Conservation (phyloP, 2,797 vertebrate genomes). For the Nannoperca australis region DNA sequence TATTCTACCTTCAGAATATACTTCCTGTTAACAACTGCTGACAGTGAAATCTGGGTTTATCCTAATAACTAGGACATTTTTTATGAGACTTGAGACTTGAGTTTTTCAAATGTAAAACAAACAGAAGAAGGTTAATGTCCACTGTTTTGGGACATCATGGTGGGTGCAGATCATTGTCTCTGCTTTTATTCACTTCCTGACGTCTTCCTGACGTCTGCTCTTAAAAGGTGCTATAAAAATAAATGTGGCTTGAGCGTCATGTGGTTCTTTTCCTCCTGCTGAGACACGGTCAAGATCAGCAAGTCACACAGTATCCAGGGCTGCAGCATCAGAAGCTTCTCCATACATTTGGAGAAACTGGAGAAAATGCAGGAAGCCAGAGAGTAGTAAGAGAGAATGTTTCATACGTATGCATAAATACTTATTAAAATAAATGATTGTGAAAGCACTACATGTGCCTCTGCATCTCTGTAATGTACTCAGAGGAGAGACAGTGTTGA, state of each 20-base stretch:
- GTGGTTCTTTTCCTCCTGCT: neutral
- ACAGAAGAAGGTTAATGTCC: neutral
- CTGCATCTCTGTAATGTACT: neutral
- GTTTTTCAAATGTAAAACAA: neutral
- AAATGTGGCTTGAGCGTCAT: neutral
- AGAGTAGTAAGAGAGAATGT: neutral
- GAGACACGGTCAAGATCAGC: neutral
- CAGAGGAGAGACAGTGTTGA: slow-evolving; percentile 10
- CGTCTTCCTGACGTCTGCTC: slow-evolving; percentile 6
- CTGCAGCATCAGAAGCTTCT: neutral
- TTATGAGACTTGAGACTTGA: neutral
- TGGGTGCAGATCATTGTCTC: neutral
- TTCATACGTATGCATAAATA: neutral
- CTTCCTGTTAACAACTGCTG: neutral
- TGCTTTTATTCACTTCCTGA: slow-evolving; percentile 10
- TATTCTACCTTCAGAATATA: neutral
- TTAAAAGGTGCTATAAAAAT: slow-evolving; percentile 17
- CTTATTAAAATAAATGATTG: neutral
- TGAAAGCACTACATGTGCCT: neutral
- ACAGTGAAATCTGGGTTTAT: neutral
- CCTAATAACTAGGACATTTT: neutral
- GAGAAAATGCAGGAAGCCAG: neutral
- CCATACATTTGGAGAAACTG: neutral
- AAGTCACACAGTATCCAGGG: neutral
- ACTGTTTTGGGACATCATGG: neutral